phyloP scores from a whole-genome alignment of 1,140 invertebrate genomes.

The Dendrolimus punctatus region DNA sequence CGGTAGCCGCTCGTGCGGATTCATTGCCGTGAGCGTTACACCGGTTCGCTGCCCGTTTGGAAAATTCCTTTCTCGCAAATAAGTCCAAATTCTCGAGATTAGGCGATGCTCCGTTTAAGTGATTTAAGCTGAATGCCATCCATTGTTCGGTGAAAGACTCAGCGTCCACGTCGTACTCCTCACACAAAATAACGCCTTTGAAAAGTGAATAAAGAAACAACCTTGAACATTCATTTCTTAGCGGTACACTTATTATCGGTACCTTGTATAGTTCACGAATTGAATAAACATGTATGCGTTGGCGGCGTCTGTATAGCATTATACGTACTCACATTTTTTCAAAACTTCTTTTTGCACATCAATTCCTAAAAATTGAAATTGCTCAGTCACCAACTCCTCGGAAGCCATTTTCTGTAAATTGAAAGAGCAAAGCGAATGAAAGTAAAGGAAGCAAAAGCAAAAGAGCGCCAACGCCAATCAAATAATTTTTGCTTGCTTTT shows the following conservation, averaged over 20 bases:
- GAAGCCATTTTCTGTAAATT: conserved; percentile 69
- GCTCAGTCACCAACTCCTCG: conserved; percentile 70
- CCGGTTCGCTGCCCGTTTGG: conserved; percentile 53
- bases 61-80: conserved; percentile 76
- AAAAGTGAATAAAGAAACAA: conserved; percentile 55
- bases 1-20: conserved; percentile 37
- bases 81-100: conserved; percentile 71
- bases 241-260: conserved; percentile 15
- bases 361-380: conserved; percentile 68
- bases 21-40: conserved; percentile 41
- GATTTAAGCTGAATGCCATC: conserved; percentile 77
- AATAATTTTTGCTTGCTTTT: conserved; percentile 58
- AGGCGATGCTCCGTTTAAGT: conserved; percentile 73
- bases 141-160: conserved; percentile 79
- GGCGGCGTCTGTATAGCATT: conserved; percentile 7
- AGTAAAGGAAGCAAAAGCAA: conserved; percentile 29
- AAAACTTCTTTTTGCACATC: conserved; percentile 57
- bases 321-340: conserved; percentile 54
- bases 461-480: conserved; percentile 61
- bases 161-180: conserved; percentile 74
- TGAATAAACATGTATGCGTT: conserved; percentile 1
- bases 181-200: conserved; percentile 73
- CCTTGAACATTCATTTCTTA: conserved; percentile 62
- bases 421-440: conserved; percentile 54
- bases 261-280: conserved; percentile 2